Percentiles rank a stretch among this genome's conserved stretches.
Evolutionary conservation across 2,797 vertebrate species (phyloP).

Genomic region (Rousettus madagascariensis): DNA sequence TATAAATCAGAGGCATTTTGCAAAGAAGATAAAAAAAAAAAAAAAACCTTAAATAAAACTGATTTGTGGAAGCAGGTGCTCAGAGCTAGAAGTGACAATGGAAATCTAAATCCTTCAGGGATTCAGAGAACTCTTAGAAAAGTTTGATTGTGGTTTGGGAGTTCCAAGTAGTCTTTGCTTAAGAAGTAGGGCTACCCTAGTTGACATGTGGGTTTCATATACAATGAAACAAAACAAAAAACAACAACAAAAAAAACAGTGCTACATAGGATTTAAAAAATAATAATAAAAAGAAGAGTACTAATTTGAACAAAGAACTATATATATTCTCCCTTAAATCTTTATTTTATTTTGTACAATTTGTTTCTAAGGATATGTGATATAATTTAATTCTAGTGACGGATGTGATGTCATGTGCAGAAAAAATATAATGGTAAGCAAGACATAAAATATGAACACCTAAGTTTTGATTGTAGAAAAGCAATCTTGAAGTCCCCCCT

Average conservation of each 20-base stretch:
- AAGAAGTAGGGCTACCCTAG: background rate
- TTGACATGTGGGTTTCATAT: background rate
- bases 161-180: background rate
- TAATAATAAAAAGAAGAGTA: background rate
- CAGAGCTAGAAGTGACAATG: background rate
- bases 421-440: background rate
- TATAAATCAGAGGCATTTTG: background rate
- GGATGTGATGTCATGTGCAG: background rate
- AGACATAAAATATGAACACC: background rate
- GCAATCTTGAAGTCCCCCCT: background rate
- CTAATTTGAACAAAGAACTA: slow-evolving; percentile 35
- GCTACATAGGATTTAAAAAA: background rate
- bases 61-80: background rate
- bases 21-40: background rate
- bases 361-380: background rate
- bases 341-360: slow-evolving; percentile 24
- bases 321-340: background rate
- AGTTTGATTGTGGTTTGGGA: background rate
- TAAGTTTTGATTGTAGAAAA: background rate
- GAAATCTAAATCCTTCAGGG: background rate
- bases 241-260: background rate
- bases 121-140: background rate
- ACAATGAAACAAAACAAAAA: background rate
- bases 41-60: background rate
- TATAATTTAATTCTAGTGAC: slow-evolving; percentile 40